Evolutionary conservation across 2,797 vertebrate species (phyloP).

Genomic region (Oreortyx pictus): DNA sequence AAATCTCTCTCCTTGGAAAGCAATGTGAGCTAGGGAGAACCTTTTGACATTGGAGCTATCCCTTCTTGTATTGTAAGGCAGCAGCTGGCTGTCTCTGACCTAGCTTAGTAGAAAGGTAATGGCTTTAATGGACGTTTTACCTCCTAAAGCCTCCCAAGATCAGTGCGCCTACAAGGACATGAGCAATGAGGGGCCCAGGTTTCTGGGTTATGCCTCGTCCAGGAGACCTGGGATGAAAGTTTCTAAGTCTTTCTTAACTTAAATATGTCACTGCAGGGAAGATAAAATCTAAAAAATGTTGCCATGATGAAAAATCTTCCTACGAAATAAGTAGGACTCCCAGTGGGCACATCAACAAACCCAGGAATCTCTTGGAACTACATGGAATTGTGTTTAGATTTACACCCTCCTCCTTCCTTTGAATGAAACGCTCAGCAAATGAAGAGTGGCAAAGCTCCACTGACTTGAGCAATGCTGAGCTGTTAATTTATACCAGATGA

Average conservation of each 20-base stretch:
- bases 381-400: not conserved
- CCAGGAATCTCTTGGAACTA: not conserved
- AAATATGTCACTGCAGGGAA: not conserved
- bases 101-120: not conserved
- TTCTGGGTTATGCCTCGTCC: not conserved
- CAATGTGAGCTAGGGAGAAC: not conserved
- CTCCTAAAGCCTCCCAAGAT: not conserved
- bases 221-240: not conserved
- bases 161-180: not conserved
- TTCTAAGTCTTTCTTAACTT: not conserved
- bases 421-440: not conserved
- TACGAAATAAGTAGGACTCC: not conserved
- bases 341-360: not conserved
- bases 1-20: not conserved
- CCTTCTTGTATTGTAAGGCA: not conserved
- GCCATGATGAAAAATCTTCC: not conserved
- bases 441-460: not conserved
- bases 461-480: not conserved
- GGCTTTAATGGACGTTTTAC: not conserved
- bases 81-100: not conserved
- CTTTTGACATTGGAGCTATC: not conserved
- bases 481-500: not conserved
- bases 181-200: accelerated
- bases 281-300: accelerated
- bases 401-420: not conserved